Conservation (phyloP, 1,140 invertebrate genomes). For the fruit fly (Drosophila melanogaster) region Release_6_plus_ISO1_MT NT_033777.3:7063001-7063500, state of each 20-base stretch:
- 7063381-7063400: neutral
- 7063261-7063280: neutral
- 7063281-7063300: slow-evolving; percentile 8
- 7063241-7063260: slow-evolving; percentile 9
- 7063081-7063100: slow-evolving; percentile 13
- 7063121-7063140: slow-evolving; percentile 28
- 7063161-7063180: slow-evolving; percentile 11
- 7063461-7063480: neutral
- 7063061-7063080: slow-evolving; percentile 19
- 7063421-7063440: slow-evolving; percentile 5
- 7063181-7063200: neutral
- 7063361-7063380: slow-evolving; percentile 18
- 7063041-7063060: slow-evolving; percentile 8
- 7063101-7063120: slow-evolving; percentile 25
- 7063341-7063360: slow-evolving; percentile 1
- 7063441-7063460: slow-evolving; percentile 3
- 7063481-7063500: slow-evolving; percentile 10
- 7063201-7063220: slow-evolving; percentile 14
- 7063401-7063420: neutral
- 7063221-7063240: neutral
- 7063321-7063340: slow-evolving; percentile 6
- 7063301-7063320: slow-evolving; percentile 2
- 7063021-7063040: neutral
- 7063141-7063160: slow-evolving; percentile 10
- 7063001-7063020: slow-evolving; percentile 8